Evolutionary conservation across 64 coral and sea anemone species (phyloP), one percentile per base, ranked within the genome.

Genomic region (Actinia tenebrosa): DNA sequence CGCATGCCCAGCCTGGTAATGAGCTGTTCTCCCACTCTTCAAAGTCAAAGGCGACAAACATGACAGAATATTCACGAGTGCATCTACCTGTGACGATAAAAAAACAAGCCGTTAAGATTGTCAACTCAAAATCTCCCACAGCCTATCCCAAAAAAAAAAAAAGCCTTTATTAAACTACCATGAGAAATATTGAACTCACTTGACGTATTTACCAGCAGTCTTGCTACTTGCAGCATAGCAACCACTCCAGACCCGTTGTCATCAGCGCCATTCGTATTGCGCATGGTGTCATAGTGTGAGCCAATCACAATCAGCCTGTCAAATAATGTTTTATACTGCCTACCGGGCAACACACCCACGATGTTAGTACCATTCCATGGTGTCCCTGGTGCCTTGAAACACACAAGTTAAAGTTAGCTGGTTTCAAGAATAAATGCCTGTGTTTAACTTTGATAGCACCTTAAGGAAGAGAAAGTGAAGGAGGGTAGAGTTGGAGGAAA

Each of bases 21-120:
- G 5, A 19, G 45, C 3, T 72, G 23, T 89, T 37, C 42, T 93
- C 91, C 91, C 87, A 89, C 53, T 93, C 91, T 6, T 93, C 91
- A 22, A 93, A 93, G 45, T 93, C 91, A 86, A 93, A 93, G 58
- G 91, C 83, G 13, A 89, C 91, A 25, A 93, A 93, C 83, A 93
- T 44, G 17, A 93, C 58, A 55, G 87, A 86, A 52, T 86, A 93
- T 45, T 79, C 63, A 50, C 91, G 91, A 8, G 84, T 53, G 58
- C 87, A 89, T 17, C 56, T 45, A 4, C 64, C 68, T 72, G 64
- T 8, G 47, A 50, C 47, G 47, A 37, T 37, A 37, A 37, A 37
- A 37, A 37, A 37, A 37, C 30, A 37, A 37, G 30, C 30, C 30
- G 30, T 37, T 37, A 37, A 37, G 30, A 37, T 37, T 37, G 30